A percentile compares a stretch with the other conserved stretches of the same genome.
phyloP scores from a whole-genome alignment of 2,797 vertebrate genomes.

The Champsocephalus esox region DNA sequence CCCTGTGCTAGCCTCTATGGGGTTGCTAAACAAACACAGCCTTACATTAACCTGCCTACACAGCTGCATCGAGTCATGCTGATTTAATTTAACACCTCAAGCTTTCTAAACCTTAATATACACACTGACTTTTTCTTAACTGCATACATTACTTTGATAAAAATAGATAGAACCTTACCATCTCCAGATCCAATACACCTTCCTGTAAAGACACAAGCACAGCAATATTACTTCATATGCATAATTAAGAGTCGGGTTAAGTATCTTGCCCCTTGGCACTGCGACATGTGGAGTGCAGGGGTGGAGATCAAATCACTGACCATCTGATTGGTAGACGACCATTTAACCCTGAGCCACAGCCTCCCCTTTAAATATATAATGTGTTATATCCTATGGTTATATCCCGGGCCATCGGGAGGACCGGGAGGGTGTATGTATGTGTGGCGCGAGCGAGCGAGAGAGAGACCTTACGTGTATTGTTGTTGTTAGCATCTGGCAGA shows the following conservation, averaged over 20 bases:
- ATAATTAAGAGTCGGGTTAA: background rate
- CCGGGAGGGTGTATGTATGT: too few relatives aligned
- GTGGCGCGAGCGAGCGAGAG: too few relatives aligned
- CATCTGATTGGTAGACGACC: too few relatives aligned
- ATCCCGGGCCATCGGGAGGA: too few relatives aligned
- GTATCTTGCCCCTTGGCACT: too few relatives aligned
- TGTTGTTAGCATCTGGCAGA: too few relatives aligned
- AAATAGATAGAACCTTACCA: conserved; percentile 82
- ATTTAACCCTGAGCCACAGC: too few relatives aligned
- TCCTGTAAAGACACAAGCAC: conserved; percentile 86
- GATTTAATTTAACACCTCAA: conserved; percentile 19
- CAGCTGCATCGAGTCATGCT: conserved; percentile 2
- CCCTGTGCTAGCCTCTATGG: conserved; percentile 3
- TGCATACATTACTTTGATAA: conserved; percentile 7
- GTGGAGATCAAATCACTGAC: too few relatives aligned
- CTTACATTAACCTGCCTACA: conserved; percentile 29
- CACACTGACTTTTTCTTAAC: background rate
- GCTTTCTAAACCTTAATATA: conserved; percentile 12
- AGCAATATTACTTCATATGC: conserved; percentile 27
- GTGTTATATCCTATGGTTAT: too few relatives aligned
- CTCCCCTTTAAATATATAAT: too few relatives aligned
- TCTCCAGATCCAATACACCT: conserved; percentile 89
- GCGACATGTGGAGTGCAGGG: too few relatives aligned
- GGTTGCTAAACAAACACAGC: conserved; percentile 47
- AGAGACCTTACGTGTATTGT: too few relatives aligned